These are phyloP conservation scores for Drosophila mayaguana DNA, from an alignment of 2,888 invertebrate genomes.

Conservation along the genomic window DNA sequence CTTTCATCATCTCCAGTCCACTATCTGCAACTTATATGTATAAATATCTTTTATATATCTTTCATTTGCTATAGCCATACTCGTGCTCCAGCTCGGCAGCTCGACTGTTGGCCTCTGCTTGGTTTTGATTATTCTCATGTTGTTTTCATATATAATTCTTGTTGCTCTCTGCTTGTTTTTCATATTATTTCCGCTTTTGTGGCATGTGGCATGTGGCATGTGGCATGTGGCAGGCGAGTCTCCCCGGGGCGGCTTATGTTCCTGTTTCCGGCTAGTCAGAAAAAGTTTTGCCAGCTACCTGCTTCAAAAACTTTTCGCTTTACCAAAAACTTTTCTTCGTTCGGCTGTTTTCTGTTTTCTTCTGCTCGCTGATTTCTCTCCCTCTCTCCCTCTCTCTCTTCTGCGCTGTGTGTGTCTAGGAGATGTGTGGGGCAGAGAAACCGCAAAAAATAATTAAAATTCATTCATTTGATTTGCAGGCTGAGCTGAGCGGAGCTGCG, in stretches of 20 bases:
- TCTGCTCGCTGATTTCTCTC: background rate
- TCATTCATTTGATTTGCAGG: conserved; percentile 77
- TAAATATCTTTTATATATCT: background rate
- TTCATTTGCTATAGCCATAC: background rate
- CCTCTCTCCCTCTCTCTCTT: background rate
- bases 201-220: conserved; percentile 41
- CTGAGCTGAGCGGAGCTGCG: conserved; percentile 10
- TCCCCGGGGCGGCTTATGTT: conserved; percentile 49
- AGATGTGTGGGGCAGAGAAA: background rate
- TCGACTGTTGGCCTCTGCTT: background rate
- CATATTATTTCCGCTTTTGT: conserved; percentile 49
- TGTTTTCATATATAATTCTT: background rate
- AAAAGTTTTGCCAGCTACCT: conserved; percentile 58
- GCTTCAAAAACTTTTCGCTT: conserved; percentile 57
- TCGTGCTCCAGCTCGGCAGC: background rate
- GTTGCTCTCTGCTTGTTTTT: conserved; percentile 37
- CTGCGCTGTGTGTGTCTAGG: background rate
- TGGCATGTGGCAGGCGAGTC: conserved; percentile 38
- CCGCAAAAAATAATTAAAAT: conserved; percentile 77
- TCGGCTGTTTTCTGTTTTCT: conserved; percentile 16
- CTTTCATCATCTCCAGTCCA: too few relatives aligned
- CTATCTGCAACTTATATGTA: background rate
- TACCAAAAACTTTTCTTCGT: conserved; percentile 54
- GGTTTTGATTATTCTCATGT: background rate
- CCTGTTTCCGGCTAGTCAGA: conserved; percentile 55